Conservation (phyloP, 2,888 invertebrate species). For the Hypsopygia costalis region DNA sequence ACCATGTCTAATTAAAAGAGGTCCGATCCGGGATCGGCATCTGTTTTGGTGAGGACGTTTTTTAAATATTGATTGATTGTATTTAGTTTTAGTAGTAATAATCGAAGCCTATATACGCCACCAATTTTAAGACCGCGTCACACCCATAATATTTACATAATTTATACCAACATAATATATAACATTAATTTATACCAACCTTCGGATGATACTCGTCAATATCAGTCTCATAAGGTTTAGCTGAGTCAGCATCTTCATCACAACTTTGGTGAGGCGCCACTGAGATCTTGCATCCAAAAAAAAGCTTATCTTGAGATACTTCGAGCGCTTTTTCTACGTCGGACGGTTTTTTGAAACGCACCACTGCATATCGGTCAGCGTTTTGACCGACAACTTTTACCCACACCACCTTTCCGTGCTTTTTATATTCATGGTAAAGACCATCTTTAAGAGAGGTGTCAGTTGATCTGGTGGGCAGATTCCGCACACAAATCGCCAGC, state of each 20-base stretch:
- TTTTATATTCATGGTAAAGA: conserved; percentile 99
- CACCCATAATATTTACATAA: no score
- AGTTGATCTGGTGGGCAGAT: conserved; percentile 92
- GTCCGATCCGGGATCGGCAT: no score
- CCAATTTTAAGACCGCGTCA: no score
- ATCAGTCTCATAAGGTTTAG: conserved; percentile 95
- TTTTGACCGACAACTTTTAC: conserved; percentile 96
- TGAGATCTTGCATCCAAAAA: conserved; percentile 98
- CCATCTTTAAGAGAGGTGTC: conserved; percentile 98
- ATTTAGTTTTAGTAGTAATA: no score
- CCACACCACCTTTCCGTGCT: conserved; percentile 98
- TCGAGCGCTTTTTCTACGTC: conserved; percentile 98
- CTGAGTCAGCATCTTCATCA: conserved; percentile 91
- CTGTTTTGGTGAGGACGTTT: no score
- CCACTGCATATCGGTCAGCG: conserved; percentile 94
- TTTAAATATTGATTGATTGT: no score
- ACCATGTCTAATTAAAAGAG: no score
- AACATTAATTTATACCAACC: no score
- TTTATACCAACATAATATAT: no score
- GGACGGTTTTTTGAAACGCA: conserved; percentile 97
- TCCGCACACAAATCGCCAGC: conserved; percentile 94
- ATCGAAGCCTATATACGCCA: no score
- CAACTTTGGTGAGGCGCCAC: conserved; percentile 96
- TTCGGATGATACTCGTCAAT: conserved; percentile 98
- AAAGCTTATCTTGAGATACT: conserved; percentile 96